Evolutionary conservation across 2,113 vertebrate genomes (phyloP).

Genomic region (Austrofundulus limnaeus): DNA sequence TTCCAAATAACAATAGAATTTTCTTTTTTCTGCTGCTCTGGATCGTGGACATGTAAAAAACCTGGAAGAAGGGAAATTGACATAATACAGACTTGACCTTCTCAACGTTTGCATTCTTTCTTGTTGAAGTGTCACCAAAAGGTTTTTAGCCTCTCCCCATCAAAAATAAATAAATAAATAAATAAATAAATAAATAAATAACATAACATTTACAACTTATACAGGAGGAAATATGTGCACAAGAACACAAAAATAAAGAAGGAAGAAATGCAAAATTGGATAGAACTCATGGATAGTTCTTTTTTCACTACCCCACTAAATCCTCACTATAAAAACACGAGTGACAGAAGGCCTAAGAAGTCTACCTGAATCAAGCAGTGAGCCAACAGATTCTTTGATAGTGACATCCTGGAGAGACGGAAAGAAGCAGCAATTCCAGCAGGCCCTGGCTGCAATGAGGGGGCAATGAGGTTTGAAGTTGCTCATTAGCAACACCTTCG

Average conservation of each 20-base stretch:
- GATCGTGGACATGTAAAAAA: neutral
- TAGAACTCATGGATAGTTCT: neutral
- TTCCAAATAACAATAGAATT: too few species aligned
- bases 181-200: too few species aligned
- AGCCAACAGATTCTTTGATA: constrained; percentile 49
- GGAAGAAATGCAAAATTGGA: neutral
- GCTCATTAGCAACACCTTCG: constrained; percentile 63
- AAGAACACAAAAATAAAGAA: neutral
- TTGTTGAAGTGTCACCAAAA: neutral
- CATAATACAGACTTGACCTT: neutral
- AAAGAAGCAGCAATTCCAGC: constrained; percentile 45
- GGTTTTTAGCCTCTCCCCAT: too few species aligned
- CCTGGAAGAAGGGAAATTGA: neutral
- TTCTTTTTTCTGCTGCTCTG: neutral
- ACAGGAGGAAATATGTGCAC: too few species aligned
- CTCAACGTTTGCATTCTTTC: neutral
- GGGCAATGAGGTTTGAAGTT: constrained; percentile 65
- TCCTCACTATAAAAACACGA: neutral
- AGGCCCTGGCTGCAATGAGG: constrained; percentile 57
- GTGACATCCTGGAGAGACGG: constrained; percentile 51
- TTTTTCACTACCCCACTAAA: neutral
- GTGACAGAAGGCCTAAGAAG: constrained; percentile 12
- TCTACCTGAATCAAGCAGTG: constrained; percentile 36
- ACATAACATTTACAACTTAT: too few species aligned
- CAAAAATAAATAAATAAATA: too few species aligned